phyloP scores from a whole-genome alignment of 2,113 vertebrate species.

The Corvus moneduloides region DNA sequence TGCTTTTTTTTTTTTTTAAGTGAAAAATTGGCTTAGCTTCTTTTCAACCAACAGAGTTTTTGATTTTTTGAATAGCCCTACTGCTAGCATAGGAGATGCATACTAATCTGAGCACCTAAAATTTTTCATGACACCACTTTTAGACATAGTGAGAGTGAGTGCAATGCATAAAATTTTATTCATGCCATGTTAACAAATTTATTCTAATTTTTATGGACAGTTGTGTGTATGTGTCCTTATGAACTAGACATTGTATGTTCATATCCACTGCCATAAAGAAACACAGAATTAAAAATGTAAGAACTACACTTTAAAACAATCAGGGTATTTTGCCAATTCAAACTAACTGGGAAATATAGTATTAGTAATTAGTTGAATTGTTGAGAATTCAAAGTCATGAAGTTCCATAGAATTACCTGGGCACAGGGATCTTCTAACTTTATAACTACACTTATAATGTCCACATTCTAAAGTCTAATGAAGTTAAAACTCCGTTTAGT shows the following conservation, averaged over 20 bases:
- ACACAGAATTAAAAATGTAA: not conserved
- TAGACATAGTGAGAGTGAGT: not conserved
- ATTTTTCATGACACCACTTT: not conserved
- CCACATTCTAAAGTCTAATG: not conserved
- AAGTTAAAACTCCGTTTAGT: not conserved
- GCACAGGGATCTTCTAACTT: not conserved
- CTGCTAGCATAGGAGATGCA: not conserved
- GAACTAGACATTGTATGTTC: not conserved
- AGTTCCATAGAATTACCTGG: not conserved
- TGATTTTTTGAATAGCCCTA: not conserved
- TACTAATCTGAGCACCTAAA: not conserved
- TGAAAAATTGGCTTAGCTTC: not conserved
- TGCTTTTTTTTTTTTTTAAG: not conserved
- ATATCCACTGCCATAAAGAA: not conserved
- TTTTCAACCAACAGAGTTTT: not conserved
- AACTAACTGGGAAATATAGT: not conserved
- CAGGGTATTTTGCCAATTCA: not conserved
- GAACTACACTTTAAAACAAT: not conserved
- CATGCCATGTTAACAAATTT: not conserved
- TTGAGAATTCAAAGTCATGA: not conserved
- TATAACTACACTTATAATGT: not conserved
- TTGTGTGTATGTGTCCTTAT: rapidly evolving
- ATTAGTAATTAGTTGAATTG: not conserved
- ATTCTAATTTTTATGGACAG: not conserved
- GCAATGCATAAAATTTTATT: not conserved